These are phyloP conservation scores for Idaea aversata DNA, from an alignment of 2,888 invertebrate species.

Conservation along the genomic window DNA sequence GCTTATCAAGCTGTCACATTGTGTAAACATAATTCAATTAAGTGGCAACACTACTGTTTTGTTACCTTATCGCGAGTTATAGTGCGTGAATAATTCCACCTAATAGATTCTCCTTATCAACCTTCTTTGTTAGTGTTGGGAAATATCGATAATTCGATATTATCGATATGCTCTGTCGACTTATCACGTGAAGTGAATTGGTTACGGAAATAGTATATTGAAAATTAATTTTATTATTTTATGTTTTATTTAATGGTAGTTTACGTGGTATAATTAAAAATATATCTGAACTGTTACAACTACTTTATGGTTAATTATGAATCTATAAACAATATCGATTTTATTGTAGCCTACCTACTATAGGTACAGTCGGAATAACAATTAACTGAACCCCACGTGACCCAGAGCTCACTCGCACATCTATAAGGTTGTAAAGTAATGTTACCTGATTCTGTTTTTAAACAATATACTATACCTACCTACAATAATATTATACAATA, in stretches of 20 bases:
- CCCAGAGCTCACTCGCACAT: too few species aligned
- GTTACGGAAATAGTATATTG: constrained; percentile 15
- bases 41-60: constrained; percentile 32
- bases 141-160: constrained; percentile 10
- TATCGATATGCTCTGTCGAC: constrained; percentile 2
- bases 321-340: neutral
- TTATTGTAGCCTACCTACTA: neutral
- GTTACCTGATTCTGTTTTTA: too few species aligned
- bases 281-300: neutral
- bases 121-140: constrained; percentile 1
- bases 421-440: too few species aligned
- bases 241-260: neutral
- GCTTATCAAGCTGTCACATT: constrained; percentile 22
- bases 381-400: too few species aligned
- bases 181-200: constrained; percentile 18
- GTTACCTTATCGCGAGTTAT: constrained; percentile 53
- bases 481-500: too few species aligned
- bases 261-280: neutral
- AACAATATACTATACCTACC: too few species aligned
- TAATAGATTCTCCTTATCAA: constrained; percentile 56
- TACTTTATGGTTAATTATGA: neutral
- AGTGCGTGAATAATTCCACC: constrained; percentile 48
- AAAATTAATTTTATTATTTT: constrained; percentile 16
- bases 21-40: constrained; percentile 76
- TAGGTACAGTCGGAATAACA: too few species aligned